phyloP scores from a whole-genome alignment of 2,797 vertebrate species.

The Tokudaia tokunoshimensis region DNA sequence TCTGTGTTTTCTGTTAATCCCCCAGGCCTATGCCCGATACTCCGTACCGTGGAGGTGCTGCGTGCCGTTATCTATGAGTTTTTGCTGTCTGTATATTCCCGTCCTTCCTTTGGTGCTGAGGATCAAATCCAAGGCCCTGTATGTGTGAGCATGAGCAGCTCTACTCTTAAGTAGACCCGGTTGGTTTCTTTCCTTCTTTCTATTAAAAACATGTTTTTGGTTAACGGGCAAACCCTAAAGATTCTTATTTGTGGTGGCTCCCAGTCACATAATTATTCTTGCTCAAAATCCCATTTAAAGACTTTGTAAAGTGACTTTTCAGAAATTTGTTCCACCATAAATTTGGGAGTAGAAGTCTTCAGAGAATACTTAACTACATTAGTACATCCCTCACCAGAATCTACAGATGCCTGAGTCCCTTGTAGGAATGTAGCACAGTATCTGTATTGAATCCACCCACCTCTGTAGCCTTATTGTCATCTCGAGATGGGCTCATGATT shows the following conservation, averaged over 20 bases:
- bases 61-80: too few relatives aligned
- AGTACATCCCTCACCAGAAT: neutral
- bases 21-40: too few relatives aligned
- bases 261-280: neutral
- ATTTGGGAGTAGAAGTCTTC: neutral
- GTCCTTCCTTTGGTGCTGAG: neutral
- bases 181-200: neutral
- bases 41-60: too few relatives aligned
- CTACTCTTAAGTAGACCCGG: neutral
- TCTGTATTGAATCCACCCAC: neutral
- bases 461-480: neutral
- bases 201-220: neutral
- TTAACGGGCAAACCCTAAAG: neutral
- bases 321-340: neutral
- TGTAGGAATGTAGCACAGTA: neutral
- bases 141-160: neutral
- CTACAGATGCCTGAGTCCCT: neutral
- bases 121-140: neutral
- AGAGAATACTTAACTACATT: neutral
- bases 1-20: too few relatives aligned
- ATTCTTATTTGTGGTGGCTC: conserved; percentile 7
- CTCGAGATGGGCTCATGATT: neutral
- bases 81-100: neutral
- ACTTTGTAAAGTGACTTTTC: neutral
- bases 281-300: neutral